Conservation (phyloP, 2,888 invertebrate genomes). For the Rhamnusium bicolor region DNA sequence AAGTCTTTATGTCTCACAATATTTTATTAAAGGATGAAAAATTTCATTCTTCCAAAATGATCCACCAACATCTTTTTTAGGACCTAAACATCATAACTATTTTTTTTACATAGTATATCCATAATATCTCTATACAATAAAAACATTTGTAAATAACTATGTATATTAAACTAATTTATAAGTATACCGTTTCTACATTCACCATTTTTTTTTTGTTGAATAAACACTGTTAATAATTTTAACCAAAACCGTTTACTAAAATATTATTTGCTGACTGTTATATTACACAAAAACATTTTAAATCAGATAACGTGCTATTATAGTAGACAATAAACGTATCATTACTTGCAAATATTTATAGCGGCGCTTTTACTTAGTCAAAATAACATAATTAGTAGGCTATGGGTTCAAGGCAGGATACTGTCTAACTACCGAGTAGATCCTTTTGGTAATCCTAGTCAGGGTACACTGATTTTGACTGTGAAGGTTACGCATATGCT, state of each 20-base stretch:
- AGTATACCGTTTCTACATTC: background rate
- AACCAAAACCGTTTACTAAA: background rate
- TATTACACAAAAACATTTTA: slow-evolving; percentile 6
- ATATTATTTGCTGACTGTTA: background rate
- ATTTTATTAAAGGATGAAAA: too few relatives aligned
- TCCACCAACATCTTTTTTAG: too few relatives aligned
- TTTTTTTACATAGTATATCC: too few relatives aligned
- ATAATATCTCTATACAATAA: too few relatives aligned
- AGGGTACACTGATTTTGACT: background rate
- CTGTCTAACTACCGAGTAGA: slow-evolving; percentile 12
- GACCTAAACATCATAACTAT: too few relatives aligned
- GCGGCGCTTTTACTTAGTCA: slow-evolving; percentile 12
- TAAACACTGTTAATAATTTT: background rate
- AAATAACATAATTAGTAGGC: slow-evolving; percentile 7
- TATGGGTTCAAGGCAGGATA: slow-evolving; percentile 17
- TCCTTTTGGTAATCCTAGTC: slow-evolving; percentile 23
- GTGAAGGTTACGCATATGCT: slow-evolving; percentile 3
- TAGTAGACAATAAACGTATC: background rate
- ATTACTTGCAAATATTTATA: slow-evolving; percentile 18
- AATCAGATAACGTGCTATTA: background rate
- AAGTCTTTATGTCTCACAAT: too few relatives aligned
- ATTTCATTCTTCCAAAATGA: too few relatives aligned
- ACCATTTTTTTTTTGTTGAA: background rate
- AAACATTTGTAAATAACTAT: too few relatives aligned
- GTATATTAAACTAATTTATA: too few relatives aligned